A percentile compares a stretch with the other conserved stretches of the same genome.
Evolutionary conservation across 2,113 vertebrate species (phyloP).

Genomic region (Catharus bicknelli): DNA sequence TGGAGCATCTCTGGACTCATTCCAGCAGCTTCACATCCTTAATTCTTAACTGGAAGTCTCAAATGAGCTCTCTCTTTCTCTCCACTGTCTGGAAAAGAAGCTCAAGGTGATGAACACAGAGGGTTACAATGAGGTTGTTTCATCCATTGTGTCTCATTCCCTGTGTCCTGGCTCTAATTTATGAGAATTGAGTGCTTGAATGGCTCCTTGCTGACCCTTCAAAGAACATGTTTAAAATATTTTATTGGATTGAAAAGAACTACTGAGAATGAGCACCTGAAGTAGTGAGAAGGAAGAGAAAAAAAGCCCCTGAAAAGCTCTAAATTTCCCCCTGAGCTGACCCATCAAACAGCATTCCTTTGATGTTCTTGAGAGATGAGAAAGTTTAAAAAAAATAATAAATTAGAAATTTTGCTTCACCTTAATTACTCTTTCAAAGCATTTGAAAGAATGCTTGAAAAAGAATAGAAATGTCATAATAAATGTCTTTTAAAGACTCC

Average conservation of each 20-base stretch:
- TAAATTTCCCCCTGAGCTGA: neutral
- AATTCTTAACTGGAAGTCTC: neutral
- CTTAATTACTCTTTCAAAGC: neutral
- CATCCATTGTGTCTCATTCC: rapidly evolving
- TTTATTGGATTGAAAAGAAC: neutral
- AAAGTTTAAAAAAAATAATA: neutral
- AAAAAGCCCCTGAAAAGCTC: rapidly evolving
- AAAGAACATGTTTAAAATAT: neutral
- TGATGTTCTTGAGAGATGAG: neutral
- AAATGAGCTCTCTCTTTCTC: neutral
- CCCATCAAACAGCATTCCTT: neutral
- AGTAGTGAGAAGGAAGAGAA: neutral
- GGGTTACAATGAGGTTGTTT: neutral
- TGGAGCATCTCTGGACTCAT: rapidly evolving
- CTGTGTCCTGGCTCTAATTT: neutral
- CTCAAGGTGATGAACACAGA: neutral
- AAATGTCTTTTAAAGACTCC: neutral
- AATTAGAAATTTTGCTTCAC: neutral
- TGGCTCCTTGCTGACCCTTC: neutral
- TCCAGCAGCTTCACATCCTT: neutral
- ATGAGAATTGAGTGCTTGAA: neutral
- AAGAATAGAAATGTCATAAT: neutral
- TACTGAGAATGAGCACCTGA: neutral
- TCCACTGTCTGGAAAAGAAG: neutral
- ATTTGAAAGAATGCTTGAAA: neutral